Evolutionary conservation across 2,888 invertebrate genomes (phyloP).

Genomic region (Amphipoea oculea): DNA sequence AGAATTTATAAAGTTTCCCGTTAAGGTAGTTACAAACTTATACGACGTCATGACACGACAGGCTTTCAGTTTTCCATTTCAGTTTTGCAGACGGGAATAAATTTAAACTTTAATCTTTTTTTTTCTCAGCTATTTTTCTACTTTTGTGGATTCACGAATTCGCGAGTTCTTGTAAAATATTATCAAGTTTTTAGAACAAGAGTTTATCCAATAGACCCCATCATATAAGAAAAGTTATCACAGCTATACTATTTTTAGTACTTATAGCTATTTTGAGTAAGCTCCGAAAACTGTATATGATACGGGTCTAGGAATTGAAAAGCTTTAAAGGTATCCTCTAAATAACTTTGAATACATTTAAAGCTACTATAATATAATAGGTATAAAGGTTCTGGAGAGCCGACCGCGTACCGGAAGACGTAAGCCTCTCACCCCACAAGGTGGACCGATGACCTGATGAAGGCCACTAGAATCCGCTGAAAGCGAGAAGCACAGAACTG

Average conservation of each 20-base stretch:
- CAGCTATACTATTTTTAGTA: too few species aligned
- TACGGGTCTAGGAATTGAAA: not conserved
- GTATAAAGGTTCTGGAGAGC: too few species aligned
- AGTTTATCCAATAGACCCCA: too few species aligned
- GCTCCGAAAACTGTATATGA: not conserved
- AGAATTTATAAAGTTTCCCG: conserved; percentile 21
- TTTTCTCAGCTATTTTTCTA: not conserved
- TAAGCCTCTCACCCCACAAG: too few species aligned
- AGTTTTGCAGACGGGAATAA: conserved; percentile 11
- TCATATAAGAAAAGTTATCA: too few species aligned
- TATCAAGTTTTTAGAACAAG: too few species aligned
- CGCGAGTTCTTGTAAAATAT: not conserved
- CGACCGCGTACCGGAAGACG: too few species aligned
- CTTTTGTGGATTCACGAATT: not conserved
- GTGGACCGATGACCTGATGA: too few species aligned
- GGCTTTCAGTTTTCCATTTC: conserved; percentile 7
- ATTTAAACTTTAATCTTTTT: not conserved
- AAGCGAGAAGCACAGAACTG: too few species aligned
- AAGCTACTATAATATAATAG: not conserved
- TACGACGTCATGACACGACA: conserved; percentile 34
- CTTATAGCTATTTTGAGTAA: too few species aligned
- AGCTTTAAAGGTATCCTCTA: not conserved
- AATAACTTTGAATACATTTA: not conserved
- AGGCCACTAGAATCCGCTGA: too few species aligned
- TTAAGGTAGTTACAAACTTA: conserved; percentile 20